Base-by-base conservation (phyloP, 2,888 invertebrate species). In the Microctonus brassicae region DNA sequence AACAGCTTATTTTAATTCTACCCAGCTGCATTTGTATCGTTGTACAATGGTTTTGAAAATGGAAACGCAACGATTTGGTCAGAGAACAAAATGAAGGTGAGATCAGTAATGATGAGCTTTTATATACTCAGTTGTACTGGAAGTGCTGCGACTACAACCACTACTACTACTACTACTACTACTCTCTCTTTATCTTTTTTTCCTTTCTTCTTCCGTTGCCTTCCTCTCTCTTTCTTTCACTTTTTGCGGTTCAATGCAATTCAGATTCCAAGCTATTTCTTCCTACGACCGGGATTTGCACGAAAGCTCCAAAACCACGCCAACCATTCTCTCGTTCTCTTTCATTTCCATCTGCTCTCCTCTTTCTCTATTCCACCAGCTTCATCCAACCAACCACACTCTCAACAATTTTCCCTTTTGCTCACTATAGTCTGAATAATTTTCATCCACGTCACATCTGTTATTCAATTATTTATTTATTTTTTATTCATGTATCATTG, bases 181-280 rank as follows among this genome's bases (percentile, higher is more conserved):
- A n/a, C n/a, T n/a, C n/a, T n/a, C n/a, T n/a, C n/a, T n/a, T n/a
- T n/a, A n/a, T n/a, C n/a, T 7, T 47, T 5, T 47, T 20, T 47
- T 17, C 17, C 47, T 17, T 29, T 29, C 29, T 29, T 29, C 29
- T 7, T 29, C 29, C 7, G 3, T 29, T 7, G 29, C n/a, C 29
- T 29, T 29, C 7, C 17, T 17, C 20, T 34, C 11, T 34, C 11
- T 17, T 7, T 34, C 11, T 34, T 5, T 20, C 20, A 17, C 17
- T 7, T 17, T 47, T 5, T 47, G 20, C 17, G 20, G 47, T 33
- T 34, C 34, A 33, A 53, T 64, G 64, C 64, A 55, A 64, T 64
- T 64, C 36, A 33, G 52, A 64, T 53, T 47, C 33, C 47, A 26
- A 26, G 62, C 39, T 42, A 39, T 39, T 62, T 17, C 62, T 62